Percentiles rank a stretch among this genome's conserved stretches.
Conservation (phyloP, 2,888 invertebrate genomes). For the Drosophila longiperda region DNA sequence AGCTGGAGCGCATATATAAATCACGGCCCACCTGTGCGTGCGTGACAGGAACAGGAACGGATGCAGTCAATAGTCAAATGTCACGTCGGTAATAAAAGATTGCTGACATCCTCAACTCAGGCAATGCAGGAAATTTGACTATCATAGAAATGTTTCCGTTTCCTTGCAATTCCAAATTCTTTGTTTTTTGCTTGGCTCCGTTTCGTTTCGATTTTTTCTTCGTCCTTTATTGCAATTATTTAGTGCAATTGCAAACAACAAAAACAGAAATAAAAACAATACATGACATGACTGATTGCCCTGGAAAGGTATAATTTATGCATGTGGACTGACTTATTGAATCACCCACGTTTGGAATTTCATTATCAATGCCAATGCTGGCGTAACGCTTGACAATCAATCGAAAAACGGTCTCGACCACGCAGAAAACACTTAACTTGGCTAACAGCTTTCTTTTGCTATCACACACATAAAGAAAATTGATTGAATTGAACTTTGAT, state of each 20-base stretch:
- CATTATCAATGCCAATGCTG: constrained; percentile 77
- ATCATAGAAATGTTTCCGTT: constrained; percentile 29
- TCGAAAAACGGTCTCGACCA: constrained; percentile 14
- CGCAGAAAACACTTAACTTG: constrained; percentile 48
- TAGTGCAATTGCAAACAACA: constrained; percentile 15
- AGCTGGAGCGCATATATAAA: constrained; percentile 36
- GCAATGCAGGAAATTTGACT: constrained; percentile 27
- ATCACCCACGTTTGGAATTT: constrained; percentile 59
- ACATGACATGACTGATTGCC: constrained; percentile 73
- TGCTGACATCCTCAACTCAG: constrained; percentile 36
- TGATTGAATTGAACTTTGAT: constrained; percentile 79
- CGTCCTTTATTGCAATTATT: constrained; percentile 51
- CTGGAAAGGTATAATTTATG: constrained; percentile 61
- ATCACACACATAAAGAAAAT: constrained; percentile 58
- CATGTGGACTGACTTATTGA: constrained; percentile 65
- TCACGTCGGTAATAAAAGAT: constrained; percentile 42
- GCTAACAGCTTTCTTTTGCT: constrained; percentile 13
- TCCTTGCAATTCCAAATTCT: constrained; percentile 25
- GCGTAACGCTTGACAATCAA: constrained; percentile 21
- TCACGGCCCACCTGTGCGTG: constrained; percentile 53
- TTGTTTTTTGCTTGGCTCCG: constrained; percentile 7
- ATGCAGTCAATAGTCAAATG: constrained; percentile 51
- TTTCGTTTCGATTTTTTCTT: background rate
- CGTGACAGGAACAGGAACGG: constrained; percentile 49
- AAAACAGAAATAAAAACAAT: background rate